Base-by-base conservation (phyloP, 64 coral and sea anemone species). In the Stichodactyla helianthus region DNA sequence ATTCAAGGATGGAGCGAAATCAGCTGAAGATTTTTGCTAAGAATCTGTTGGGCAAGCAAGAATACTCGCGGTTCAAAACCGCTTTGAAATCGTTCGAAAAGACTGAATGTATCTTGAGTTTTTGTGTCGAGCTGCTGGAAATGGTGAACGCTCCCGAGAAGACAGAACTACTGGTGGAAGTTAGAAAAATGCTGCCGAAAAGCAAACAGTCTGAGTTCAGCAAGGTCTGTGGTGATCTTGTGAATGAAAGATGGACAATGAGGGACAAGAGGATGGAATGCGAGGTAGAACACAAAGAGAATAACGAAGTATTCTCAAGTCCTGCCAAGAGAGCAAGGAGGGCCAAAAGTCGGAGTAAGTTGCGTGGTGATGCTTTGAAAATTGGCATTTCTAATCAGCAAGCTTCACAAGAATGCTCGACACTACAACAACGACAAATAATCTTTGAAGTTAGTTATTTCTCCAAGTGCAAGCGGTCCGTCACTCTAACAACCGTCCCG, bases 71-170 rank as follows among this genome's bases (percentile, higher is more conserved):
- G 59, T 54, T 93, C 59, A 86, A 87, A 68, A 84, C 60, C 52
- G 92, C 87, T 22, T n/a, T 93, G 7, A 89, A 90, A 19, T 89
- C 55, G 9, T 93, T 93, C 79, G 83, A 70, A 27, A 85, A 82
- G 60, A 87, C 88, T 6, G 70, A 58, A 53, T 86, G 83, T 23
- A 3, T 93, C 53, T 88, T 82, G 59, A 64, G 52, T 55, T 18
- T 93, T 9, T 93, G 92, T 54, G 79, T 82, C 31, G 71, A 89
- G 68, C 81, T 93, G 16, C 23, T 93, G 13, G 70, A 90, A 44
- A 54, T 93, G 55, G 44, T 93, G 0, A 80, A 90, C 70, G 61
- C 88, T 55, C 84, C 88, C 22, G 61, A 81, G 6, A 89, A 79
- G 59, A 67, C 89, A 20, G 88, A 82, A 28, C 82, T 90, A 76